phyloP scores from a whole-genome alignment of 2,113 vertebrate genomes.

The Lophius piscatorius region DNA sequence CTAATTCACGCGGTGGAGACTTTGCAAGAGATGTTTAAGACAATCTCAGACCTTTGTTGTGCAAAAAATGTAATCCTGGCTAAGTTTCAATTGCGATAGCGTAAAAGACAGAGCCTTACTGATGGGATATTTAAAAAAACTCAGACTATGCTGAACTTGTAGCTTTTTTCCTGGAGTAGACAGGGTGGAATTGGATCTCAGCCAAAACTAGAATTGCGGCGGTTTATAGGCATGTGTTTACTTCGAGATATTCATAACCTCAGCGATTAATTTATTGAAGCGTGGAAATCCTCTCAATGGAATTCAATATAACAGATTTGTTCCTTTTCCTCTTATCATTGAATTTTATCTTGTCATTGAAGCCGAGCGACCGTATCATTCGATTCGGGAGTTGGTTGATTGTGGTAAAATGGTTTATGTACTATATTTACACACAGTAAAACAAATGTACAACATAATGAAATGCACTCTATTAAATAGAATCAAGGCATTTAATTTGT shows the following conservation, averaged over 20 bases:
- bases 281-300: conserved; percentile 29
- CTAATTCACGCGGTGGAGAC: conserved; percentile 7
- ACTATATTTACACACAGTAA: no score
- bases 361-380: no score
- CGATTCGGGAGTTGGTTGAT: no score
- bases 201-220: conserved; percentile 37
- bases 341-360: no score
- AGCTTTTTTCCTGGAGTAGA: background rate
- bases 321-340: conserved; percentile 1
- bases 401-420: no score
- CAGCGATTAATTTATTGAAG: conserved; percentile 18
- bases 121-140: conserved; percentile 19
- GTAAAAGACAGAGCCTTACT: background rate
- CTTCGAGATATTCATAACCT: conserved; percentile 38
- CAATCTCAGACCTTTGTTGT: conserved; percentile 1
- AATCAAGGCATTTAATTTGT: no score
- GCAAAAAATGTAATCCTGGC: conserved; percentile 18
- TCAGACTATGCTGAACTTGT: background rate
- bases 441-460: no score
- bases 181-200: conserved; percentile 1
- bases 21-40: conserved; percentile 13
- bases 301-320: background rate
- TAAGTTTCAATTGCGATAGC: conserved; percentile 13
- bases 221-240: conserved; percentile 30
- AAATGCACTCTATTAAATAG: no score